A percentile compares a stretch with the other conserved stretches of the same genome.
These are phyloP conservation scores for Argentina silus DNA, from an alignment of 2,797 vertebrate genomes.

Conservation along the genomic window DNA sequence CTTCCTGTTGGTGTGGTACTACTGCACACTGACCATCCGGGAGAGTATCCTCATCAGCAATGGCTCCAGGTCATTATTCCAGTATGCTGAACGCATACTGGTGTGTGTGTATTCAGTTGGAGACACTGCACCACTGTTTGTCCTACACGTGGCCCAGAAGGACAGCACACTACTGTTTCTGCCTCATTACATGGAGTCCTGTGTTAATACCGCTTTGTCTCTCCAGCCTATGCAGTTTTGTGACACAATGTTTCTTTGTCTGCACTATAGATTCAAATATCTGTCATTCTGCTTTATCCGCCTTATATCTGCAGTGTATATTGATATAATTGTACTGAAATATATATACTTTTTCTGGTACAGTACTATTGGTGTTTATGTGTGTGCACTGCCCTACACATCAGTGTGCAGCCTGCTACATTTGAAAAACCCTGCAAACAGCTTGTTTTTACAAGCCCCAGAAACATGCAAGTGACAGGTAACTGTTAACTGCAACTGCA, in stretches of 20 bases:
- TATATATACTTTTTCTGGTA: background rate
- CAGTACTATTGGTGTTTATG: background rate
- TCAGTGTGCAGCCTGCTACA: no score
- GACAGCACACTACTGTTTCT: constrained; percentile 3
- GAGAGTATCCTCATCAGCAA: constrained; percentile 97
- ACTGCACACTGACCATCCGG: constrained; percentile 96
- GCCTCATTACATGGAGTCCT: background rate
- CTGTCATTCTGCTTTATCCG: background rate
- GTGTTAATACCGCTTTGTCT: constrained; percentile 2
- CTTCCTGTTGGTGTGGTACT: constrained; percentile 98
- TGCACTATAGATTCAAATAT: background rate
- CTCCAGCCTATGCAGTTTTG: background rate
- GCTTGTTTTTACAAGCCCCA: no score
- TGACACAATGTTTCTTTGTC: constrained; percentile 1
- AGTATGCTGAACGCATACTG: background rate
- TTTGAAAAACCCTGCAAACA: no score
- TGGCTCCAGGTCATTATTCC: constrained; percentile 85
- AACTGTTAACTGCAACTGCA: no score
- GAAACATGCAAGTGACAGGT: no score
- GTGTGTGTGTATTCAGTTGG: constrained; percentile 8
- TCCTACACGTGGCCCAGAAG: background rate
- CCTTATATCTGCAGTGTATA: background rate
- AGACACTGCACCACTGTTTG: constrained; percentile 6
- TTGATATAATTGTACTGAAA: background rate
- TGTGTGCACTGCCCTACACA: no score